Conservation (phyloP, 2,113 vertebrate species). For the Chloropsis hardwickii region DNA sequence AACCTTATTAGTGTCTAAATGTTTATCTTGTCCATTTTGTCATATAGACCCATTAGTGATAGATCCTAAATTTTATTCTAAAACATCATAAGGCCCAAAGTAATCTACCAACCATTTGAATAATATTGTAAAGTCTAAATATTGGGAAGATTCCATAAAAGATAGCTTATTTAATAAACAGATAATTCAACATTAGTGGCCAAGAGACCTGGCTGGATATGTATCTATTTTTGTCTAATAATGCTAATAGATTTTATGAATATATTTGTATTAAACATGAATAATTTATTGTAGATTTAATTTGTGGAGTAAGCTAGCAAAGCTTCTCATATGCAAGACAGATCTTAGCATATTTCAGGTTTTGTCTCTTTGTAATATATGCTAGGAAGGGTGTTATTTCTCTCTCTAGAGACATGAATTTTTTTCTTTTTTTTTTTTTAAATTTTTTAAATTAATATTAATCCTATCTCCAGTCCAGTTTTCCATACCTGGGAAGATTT, state of each 20-base stretch:
- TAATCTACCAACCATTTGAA: conserved; percentile 43
- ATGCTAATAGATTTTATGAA: conserved; percentile 26
- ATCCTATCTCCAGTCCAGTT: neutral
- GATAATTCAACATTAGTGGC: conserved; percentile 30
- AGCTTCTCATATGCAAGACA: neutral
- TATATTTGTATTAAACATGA: neutral
- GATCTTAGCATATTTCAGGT: neutral
- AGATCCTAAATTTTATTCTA: neutral
- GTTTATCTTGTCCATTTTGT: neutral
- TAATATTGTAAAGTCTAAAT: conserved; percentile 36
- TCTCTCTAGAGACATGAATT: neutral
- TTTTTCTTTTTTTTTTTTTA: no score
- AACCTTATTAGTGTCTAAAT: neutral
- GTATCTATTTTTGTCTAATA: neutral
- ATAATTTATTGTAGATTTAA: neutral
- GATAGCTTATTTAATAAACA: conserved; percentile 40
- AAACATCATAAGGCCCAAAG: conserved; percentile 31
- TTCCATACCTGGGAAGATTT: neutral
- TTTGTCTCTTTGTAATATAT: neutral
- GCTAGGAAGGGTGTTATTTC: neutral
- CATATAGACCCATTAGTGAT: neutral
- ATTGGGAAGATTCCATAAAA: conserved; percentile 19
- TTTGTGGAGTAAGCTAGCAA: neutral
- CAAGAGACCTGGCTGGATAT: conserved; percentile 5
- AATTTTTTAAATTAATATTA: accelerated